Base-by-base conservation (phyloP, 2,113 vertebrate species). In the Myocastor coypus region DNA sequence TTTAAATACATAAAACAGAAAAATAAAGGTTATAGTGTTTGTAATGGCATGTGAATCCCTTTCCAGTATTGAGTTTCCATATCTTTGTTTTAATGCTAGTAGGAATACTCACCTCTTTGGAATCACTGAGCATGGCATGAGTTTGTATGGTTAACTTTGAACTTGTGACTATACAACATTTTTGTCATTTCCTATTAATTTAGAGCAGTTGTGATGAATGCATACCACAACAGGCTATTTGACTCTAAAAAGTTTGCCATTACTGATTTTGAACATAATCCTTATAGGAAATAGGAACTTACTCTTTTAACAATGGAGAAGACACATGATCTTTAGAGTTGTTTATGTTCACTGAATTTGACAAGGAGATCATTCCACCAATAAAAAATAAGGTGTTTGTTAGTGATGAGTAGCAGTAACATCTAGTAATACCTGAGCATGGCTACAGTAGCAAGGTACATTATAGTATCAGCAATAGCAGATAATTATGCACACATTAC, bases 181-280 rank as follows among this genome's bases (percentile, higher is more conserved):
- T 86, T 83, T 91, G 32, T 2, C 32, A 83, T 93, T 83, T 14
- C 7, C 89, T 78, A 10, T 46, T 78, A 46, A 50, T 50, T 78
- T 46, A 32, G 75, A 50, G 28, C 28, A 50, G 42, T 78, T 28
- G 75, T 78, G 8, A 14, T 78, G 42, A 78, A 50, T 14, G 3
- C 9, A 16, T 50, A 32, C 42, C 26, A 17, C 6, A 46, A 16
- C 13, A 50, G 75, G 42, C 28, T 78, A 14, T 50, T 78, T 50
- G 42, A 50, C 42, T 46, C 42, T 78, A 30, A 50, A 50, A 50
- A 42, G 7, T 50, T 50, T 3, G 14, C 42, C 28, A 14, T 50
- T 42, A 30, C 28, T 86, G 63, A 69, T 78, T 95, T 91, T 78
- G 11, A 89, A 83, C 7, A 52, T 88, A 89, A 86, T 83, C 4